phyloP scores from a whole-genome alignment of 2,797 vertebrate species.

The Phoxinus dragarum region DNA sequence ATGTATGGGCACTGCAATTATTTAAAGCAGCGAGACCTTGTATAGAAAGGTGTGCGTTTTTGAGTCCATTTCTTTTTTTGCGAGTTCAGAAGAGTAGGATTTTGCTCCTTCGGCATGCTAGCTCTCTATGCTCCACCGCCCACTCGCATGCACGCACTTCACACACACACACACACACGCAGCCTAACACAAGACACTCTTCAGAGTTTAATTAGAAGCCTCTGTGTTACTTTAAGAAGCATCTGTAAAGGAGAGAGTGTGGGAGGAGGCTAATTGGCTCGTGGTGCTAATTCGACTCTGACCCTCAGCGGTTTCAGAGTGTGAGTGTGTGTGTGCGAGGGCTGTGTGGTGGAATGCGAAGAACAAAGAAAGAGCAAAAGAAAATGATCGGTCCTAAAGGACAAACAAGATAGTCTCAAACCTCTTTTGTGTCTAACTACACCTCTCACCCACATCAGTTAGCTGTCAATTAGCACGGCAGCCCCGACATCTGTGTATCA shows the following conservation, averaged over 20 bases:
- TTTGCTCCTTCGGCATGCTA: conserved; percentile 2
- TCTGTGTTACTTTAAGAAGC: conserved; percentile 63
- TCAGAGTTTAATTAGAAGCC: conserved; percentile 69
- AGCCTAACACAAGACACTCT: conserved; percentile 43
- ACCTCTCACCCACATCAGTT: conserved; percentile 44
- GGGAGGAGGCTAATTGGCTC: conserved; percentile 64
- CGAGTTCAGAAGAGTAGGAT: neutral
- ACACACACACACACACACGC: conserved; percentile 26
- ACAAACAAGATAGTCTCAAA: conserved; percentile 31
- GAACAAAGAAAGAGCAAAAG: conserved; percentile 31
- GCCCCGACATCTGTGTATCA: conserved; percentile 29
- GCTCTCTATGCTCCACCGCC: neutral
- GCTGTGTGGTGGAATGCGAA: conserved; percentile 13
- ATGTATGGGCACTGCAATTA: conserved; percentile 49
- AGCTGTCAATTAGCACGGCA: conserved; percentile 36
- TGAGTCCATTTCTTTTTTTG: conserved; percentile 7
- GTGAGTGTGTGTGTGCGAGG: neutral
- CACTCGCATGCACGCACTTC: neutral
- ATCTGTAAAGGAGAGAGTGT: conserved; percentile 53
- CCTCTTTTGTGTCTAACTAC: conserved; percentile 26
- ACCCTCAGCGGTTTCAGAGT: conserved; percentile 22
- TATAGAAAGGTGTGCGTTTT: conserved; percentile 46
- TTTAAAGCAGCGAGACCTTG: conserved; percentile 46
- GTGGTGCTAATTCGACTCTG: conserved; percentile 36
- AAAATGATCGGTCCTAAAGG: conserved; percentile 15